Conservation (phyloP, 2,888 invertebrate species). For the Achlya flavicornis region DNA sequence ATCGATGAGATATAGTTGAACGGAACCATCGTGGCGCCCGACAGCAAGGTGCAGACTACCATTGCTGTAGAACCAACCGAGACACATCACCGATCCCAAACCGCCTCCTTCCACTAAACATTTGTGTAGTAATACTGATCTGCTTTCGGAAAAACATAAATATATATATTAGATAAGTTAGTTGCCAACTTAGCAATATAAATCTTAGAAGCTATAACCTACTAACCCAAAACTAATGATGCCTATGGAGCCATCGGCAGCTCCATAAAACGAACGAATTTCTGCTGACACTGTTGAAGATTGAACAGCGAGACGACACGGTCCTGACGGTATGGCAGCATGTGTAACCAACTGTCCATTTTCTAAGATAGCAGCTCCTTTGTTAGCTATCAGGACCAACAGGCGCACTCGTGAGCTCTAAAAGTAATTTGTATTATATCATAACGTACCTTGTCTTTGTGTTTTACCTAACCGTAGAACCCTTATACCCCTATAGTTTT, state of each 20-base stretch:
- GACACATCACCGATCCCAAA: constrained; percentile 71
- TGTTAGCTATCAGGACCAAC: constrained; percentile 92
- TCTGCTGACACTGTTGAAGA: constrained; percentile 65
- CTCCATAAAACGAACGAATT: constrained; percentile 91
- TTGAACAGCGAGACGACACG: constrained; percentile 64
- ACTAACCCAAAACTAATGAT: constrained; percentile 85
- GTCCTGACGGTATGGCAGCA: constrained; percentile 59
- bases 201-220: not conserved
- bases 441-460: too few relatives aligned
- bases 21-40: constrained; percentile 77
- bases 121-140: constrained; percentile 60
- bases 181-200: too few relatives aligned
- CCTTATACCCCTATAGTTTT: too few relatives aligned
- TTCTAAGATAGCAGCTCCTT: constrained; percentile 90
- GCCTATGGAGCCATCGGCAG: constrained; percentile 94
- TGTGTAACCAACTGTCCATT: constrained; percentile 85
- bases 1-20: constrained; percentile 81
- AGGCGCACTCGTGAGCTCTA: constrained; percentile 87
- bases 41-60: constrained; percentile 65
- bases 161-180: too few relatives aligned
- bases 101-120: constrained; percentile 73
- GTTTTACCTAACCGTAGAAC: too few relatives aligned
- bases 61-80: constrained; percentile 67
- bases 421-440: constrained; percentile 18
- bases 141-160: constrained; percentile 34